These are phyloP conservation scores for Tromatobia lineatoria DNA, from an alignment of 2,888 invertebrate genomes.

Conservation along the genomic window DNA sequence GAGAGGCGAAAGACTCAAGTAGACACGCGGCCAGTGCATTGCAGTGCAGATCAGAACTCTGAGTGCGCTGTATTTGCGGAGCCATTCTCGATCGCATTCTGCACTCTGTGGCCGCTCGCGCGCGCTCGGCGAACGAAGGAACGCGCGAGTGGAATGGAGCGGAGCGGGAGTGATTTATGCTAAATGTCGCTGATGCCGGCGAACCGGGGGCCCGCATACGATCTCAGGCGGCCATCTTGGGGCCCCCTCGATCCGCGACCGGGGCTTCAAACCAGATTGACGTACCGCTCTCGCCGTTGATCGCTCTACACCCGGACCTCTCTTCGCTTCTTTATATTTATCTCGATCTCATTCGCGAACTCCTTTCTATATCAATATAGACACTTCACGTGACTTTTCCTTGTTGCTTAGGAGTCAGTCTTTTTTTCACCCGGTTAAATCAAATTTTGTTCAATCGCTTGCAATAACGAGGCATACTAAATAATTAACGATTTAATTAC, in stretches of 20 bases:
- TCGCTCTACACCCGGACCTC: constrained; percentile 64
- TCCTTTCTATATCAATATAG: neutral
- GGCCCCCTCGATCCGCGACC: constrained; percentile 73
- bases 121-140: constrained; percentile 47
- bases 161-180: constrained; percentile 85
- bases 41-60: constrained; percentile 35
- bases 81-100: constrained; percentile 66
- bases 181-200: constrained; percentile 81
- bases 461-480: no score
- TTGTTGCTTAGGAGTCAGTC: neutral
- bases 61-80: constrained; percentile 50
- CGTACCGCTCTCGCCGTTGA: constrained; percentile 69
- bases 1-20: constrained; percentile 43
- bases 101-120: constrained; percentile 37
- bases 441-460: neutral
- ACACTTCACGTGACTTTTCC: neutral
- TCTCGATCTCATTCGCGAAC: neutral
- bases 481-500: no score
- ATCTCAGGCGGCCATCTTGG: constrained; percentile 79
- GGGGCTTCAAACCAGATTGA: constrained; percentile 73
- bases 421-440: neutral
- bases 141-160: constrained; percentile 70
- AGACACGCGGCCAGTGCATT: constrained; percentile 61
- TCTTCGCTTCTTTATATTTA: constrained; percentile 26
- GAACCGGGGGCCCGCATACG: constrained; percentile 78